Percentiles rank a stretch among this genome's conserved stretches.
phyloP scores from a whole-genome alignment of 2,888 invertebrate species.

The Drosophila gaucha region DNA sequence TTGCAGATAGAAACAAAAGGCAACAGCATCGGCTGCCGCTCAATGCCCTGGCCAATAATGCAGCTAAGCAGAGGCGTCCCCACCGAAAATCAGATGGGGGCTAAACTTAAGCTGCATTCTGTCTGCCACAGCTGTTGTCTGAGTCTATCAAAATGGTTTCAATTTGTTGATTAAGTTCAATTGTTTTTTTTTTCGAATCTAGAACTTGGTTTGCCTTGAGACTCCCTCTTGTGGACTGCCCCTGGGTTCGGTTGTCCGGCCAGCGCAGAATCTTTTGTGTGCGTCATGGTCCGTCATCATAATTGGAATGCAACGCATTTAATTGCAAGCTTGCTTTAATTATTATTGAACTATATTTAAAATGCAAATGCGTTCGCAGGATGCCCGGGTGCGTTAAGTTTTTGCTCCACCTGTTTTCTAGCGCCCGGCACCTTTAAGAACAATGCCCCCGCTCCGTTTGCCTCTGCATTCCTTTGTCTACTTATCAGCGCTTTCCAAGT shows the following conservation, averaged over 20 bases:
- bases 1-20: slow-evolving; percentile 45
- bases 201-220: too few species aligned
- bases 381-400: slow-evolving; percentile 24
- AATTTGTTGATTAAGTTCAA: not conserved
- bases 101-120: not conserved
- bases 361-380: slow-evolving; percentile 20
- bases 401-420: slow-evolving; percentile 48
- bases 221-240: not conserved
- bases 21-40: slow-evolving; percentile 47
- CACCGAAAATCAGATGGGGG: not conserved
- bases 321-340: slow-evolving; percentile 79
- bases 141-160: not conserved
- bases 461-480: slow-evolving; percentile 48
- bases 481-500: slow-evolving; percentile 65
- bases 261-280: slow-evolving; percentile 13
- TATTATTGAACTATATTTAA: slow-evolving; percentile 71
- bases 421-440: not conserved
- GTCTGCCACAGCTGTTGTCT: not conserved
- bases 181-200: not conserved
- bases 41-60: slow-evolving; percentile 45
- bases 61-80: slow-evolving; percentile 32
- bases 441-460: not conserved
- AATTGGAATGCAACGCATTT: slow-evolving; percentile 76
- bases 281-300: slow-evolving; percentile 56
- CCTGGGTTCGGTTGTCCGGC: not conserved